phyloP scores from a whole-genome alignment of 2,797 vertebrate genomes.

The Oceanodroma leucorhoa region DNA sequence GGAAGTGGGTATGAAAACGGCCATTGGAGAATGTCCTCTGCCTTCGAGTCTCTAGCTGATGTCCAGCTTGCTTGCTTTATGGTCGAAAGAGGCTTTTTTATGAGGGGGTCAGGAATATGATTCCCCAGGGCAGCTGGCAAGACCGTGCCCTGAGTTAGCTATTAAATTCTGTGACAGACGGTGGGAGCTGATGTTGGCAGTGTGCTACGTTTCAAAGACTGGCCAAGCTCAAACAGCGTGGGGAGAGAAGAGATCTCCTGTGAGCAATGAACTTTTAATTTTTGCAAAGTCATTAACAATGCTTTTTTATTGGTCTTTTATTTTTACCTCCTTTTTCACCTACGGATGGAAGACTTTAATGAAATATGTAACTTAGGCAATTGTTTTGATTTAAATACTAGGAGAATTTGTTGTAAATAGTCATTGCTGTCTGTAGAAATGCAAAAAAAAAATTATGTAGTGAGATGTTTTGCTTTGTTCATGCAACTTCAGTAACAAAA shows the following conservation, averaged over 20 bases:
- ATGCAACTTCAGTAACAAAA: background rate
- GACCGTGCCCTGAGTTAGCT: background rate
- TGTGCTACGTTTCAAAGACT: fast-evolving
- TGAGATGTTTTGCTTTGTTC: background rate
- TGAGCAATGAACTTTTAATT: background rate
- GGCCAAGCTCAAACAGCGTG: background rate
- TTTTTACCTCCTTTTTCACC: background rate
- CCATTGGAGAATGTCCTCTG: background rate
- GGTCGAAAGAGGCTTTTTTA: background rate
- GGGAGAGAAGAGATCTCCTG: background rate
- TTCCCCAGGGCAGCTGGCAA: background rate
- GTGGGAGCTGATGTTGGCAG: background rate
- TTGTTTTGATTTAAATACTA: background rate
- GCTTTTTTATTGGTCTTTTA: background rate
- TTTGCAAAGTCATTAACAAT: background rate
- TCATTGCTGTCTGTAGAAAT: background rate
- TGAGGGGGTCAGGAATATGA: background rate
- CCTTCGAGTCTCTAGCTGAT: background rate
- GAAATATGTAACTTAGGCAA: background rate
- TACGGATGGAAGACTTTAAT: background rate
- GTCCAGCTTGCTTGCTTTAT: background rate
- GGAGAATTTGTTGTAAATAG: background rate
- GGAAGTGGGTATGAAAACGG: background rate
- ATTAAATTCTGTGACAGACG: background rate
- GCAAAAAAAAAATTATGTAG: background rate